Evolutionary conservation across 2,888 invertebrate species (phyloP).

Genomic region (Acrocera orbiculus): DNA sequence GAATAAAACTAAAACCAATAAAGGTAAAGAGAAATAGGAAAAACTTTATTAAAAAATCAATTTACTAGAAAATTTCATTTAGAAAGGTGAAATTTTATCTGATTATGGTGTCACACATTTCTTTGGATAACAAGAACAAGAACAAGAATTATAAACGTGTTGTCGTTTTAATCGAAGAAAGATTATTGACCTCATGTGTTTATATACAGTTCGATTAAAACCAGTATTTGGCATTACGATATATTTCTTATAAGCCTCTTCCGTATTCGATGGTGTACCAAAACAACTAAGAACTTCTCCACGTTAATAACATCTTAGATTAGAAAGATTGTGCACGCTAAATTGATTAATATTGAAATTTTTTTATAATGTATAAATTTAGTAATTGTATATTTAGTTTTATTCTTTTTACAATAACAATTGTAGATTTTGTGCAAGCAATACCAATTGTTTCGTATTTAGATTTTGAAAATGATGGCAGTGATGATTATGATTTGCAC

Average conservation of each 20-base stretch:
- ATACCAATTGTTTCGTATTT: neutral
- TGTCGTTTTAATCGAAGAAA: too few species aligned
- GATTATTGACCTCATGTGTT: constrained; percentile 1
- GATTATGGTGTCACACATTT: too few species aligned
- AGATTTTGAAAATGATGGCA: constrained; percentile 2
- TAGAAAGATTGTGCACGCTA: too few species aligned
- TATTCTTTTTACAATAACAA: constrained; percentile 9
- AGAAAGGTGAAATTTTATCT: too few species aligned
- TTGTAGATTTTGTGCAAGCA: neutral
- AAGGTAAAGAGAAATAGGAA: too few species aligned
- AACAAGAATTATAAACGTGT: too few species aligned
- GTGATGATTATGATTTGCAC: constrained; percentile 27
- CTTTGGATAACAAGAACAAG: too few species aligned
- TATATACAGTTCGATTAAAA: constrained; percentile 1
- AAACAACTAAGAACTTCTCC: neutral
- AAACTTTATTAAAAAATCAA: too few species aligned
- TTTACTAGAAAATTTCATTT: too few species aligned
- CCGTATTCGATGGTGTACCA: neutral
- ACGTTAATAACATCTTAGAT: neutral
- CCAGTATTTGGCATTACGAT: constrained; percentile 1
- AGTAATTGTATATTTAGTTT: constrained; percentile 25
- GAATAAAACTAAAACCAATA: too few species aligned
- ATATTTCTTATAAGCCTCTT: constrained; percentile 1
- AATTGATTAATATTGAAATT: neutral
- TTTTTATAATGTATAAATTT: constrained; percentile 25